A percentile compares a stretch with the other conserved stretches of the same genome.
Evolutionary conservation across 2,888 invertebrate species (phyloP).

Genomic region (Nemoura dubitans): DNA sequence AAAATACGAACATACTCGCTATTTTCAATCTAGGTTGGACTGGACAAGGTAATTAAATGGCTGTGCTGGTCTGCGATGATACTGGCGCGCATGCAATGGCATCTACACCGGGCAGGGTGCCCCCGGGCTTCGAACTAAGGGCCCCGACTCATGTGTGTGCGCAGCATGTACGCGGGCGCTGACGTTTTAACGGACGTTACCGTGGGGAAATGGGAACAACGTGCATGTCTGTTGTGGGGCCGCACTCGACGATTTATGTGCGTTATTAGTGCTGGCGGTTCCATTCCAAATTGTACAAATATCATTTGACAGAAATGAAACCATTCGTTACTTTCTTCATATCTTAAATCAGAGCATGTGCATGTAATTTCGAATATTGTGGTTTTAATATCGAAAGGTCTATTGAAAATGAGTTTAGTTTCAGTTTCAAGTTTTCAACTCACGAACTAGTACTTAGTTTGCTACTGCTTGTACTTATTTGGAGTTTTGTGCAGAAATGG

Average conservation of each 20-base stretch:
- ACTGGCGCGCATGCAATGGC: conserved; percentile 1
- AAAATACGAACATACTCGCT: conserved; percentile 30
- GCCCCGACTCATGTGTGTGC: not conserved
- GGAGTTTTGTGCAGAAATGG: no score
- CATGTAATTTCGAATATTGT: no score
- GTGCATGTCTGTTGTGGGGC: not conserved
- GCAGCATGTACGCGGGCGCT: not conserved
- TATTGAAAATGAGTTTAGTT: no score
- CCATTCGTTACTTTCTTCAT: no score
- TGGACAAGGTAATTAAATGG: conserved; percentile 40
- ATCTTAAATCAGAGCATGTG: no score
- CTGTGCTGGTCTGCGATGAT: not conserved
- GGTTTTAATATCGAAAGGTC: no score
- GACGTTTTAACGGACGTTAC: not conserved
- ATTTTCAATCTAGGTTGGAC: conserved; percentile 45
- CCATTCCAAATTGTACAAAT: not conserved
- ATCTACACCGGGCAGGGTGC: not conserved
- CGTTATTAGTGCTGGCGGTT: not conserved
- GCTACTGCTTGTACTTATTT: no score
- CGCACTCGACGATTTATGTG: not conserved
- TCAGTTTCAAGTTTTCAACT: no score
- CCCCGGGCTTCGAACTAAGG: not conserved
- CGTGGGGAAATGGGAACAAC: not conserved
- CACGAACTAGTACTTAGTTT: no score
- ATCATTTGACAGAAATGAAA: no score